Conservation (phyloP, 2,797 vertebrate species). For the Neosalanx taihuensis region DNA sequence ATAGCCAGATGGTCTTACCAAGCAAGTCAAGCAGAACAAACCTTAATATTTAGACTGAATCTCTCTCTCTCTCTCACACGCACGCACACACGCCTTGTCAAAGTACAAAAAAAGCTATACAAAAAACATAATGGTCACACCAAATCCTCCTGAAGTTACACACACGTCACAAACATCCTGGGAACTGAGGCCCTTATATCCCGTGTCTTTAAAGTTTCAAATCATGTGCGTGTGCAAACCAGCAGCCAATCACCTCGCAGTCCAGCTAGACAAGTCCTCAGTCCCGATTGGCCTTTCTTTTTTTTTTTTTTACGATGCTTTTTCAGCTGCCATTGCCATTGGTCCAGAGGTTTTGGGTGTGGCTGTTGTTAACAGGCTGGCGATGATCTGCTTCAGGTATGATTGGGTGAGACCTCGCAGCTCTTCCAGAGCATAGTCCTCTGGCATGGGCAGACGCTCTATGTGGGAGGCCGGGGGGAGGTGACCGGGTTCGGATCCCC, state of each 20-base stretch:
- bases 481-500: constrained; percentile 50
- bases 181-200: constrained; percentile 18
- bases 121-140: constrained; percentile 2
- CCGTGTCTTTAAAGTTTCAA: constrained; percentile 4
- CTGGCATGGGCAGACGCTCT: constrained; percentile 89
- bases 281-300: not conserved
- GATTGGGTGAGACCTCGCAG: constrained; percentile 89
- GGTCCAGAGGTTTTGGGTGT: not conserved
- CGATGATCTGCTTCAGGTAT: constrained; percentile 83
- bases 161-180: not conserved
- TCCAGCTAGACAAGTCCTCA: constrained; percentile 1
- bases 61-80: constrained; percentile 7
- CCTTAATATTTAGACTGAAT: constrained; percentile 41
- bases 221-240: not conserved
- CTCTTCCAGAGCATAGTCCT: constrained; percentile 94
- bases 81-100: constrained; percentile 17
- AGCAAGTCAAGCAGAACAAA: constrained; percentile 32
- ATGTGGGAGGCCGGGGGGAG: constrained; percentile 85
- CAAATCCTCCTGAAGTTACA: constrained; percentile 4
- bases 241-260: not conserved
- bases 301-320: not conserved
- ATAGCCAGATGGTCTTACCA: constrained; percentile 19
- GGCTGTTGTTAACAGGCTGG: constrained; percentile 70
- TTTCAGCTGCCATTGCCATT: not conserved
- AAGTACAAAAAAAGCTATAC: constrained; percentile 31